Percentiles rank a stretch among this genome's conserved stretches.
Conservation (phyloP, 2,888 invertebrate species). For the Epicampocera succincta region DNA sequence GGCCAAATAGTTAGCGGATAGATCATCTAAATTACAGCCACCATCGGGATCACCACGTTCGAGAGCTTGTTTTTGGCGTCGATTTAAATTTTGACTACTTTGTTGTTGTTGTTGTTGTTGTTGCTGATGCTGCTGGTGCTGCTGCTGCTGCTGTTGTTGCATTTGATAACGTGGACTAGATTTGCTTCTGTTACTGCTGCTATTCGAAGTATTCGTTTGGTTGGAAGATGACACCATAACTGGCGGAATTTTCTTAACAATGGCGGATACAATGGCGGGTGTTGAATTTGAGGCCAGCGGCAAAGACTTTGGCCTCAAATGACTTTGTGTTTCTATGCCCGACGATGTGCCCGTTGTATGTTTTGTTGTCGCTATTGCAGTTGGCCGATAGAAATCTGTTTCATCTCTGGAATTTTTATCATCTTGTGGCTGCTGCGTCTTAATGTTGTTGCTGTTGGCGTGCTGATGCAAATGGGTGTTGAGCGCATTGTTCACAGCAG, state of each 20-base stretch:
- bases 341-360: constrained; percentile 63
- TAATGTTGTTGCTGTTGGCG: constrained; percentile 54
- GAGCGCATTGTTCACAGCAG: constrained; percentile 80
- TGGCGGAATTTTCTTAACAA: constrained; percentile 82
- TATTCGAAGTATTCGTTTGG: constrained; percentile 65
- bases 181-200: constrained; percentile 63
- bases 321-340: constrained; percentile 56
- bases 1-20: constrained; percentile 82
- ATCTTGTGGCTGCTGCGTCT: constrained; percentile 64
- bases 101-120: constrained; percentile 76
- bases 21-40: constrained; percentile 84
- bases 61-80: constrained; percentile 80
- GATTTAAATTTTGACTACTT: constrained; percentile 73
- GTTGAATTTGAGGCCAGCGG: constrained; percentile 81
- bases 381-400: constrained; percentile 77
- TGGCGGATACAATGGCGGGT: constrained; percentile 82
- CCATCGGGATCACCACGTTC: constrained; percentile 92
- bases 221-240: constrained; percentile 74
- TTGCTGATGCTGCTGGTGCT: constrained; percentile 78
- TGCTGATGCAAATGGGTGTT: constrained; percentile 78
- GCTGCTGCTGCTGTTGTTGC: constrained; percentile 77
- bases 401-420: constrained; percentile 81
- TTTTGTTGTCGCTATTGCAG: constrained; percentile 38
- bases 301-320: constrained; percentile 81
- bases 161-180: constrained; percentile 73